Base-by-base conservation (phyloP, 2,113 vertebrate genomes). In the Bungarus multicinctus region DNA sequence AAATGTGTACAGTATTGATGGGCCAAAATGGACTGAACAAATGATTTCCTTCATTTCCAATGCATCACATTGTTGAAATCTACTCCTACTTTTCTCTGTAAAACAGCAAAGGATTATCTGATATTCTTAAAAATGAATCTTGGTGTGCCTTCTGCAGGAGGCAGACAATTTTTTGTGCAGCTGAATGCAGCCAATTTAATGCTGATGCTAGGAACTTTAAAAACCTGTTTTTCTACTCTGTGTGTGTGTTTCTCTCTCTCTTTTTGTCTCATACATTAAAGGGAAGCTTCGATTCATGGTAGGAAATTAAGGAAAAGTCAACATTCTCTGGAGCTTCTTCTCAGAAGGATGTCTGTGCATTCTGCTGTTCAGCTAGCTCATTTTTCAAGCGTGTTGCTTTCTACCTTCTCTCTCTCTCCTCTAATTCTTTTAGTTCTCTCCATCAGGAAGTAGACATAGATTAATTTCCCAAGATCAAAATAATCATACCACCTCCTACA, bases 391-490 rank as follows among this genome's bases (percentile, higher is more conserved):
- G 85, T 94, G 91, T 96, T 93, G 91, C 93, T 95, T 91, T 43
- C 60, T 6, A 91, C 8, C 55, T 86, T 93, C 95, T 95, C 93
- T 96, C 93, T 95, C 94, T 96, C 94, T 94, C 96, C 25, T 47
- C 39, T 25, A 94, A 96, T 94, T 96, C 91, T 94, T 96, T 94
- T 95, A 94, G 94, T 95, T 96, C 95, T 96, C 94, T 94, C 89
- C 30, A 50, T 91, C 86, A 93, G 86, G 96, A 93, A 94, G 95
- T 94, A 95, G 96, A 89, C 96, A 95, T 93, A 94, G 95, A 95
- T 95, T 39, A 93, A 94, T 97, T 95, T 91, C 95, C 94, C 94
- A 96, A 97, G 96, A 95, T 94, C 94, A 95, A 97, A 97, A 96
- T 96, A 96, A 95, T 94, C 87, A 92, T 91, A 95, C 92, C 95